Evolutionary conservation across 2,888 invertebrate species (phyloP).

Genomic region (Lasiommata megera): DNA sequence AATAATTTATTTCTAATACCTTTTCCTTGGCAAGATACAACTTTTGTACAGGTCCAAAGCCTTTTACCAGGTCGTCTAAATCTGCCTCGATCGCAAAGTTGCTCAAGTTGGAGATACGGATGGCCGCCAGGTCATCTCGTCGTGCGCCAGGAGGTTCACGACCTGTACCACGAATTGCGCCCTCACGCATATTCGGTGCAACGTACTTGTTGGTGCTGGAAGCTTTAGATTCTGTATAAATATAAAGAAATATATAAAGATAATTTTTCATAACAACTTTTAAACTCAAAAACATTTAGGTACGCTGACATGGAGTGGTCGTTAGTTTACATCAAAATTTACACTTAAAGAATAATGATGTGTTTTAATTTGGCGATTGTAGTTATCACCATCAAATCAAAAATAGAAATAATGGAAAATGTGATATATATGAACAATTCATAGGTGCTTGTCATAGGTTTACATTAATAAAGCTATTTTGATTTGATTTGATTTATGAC

Average conservation of each 20-base stretch:
- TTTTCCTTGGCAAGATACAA: constrained; percentile 98
- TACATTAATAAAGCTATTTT: too few species aligned
- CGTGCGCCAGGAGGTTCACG: constrained; percentile 85
- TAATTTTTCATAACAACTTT: background rate
- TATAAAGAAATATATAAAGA: background rate
- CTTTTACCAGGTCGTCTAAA: constrained; percentile 96
- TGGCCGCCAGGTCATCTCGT: constrained; percentile 93
- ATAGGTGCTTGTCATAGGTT: too few species aligned
- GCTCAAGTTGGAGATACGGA: constrained; percentile 97
- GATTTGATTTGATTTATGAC: too few species aligned
- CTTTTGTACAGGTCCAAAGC: constrained; percentile 95
- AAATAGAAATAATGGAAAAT: too few species aligned
- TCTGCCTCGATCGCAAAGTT: constrained; percentile 97
- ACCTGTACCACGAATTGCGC: constrained; percentile 86
- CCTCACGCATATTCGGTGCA: constrained; percentile 94
- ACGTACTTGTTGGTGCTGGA: constrained; percentile 87
- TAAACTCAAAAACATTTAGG: background rate
- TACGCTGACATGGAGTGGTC: too few species aligned
- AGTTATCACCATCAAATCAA: too few species aligned
- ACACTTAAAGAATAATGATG: too few species aligned
- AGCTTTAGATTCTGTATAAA: constrained; percentile 56
- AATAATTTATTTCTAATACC: constrained; percentile 43
- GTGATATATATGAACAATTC: too few species aligned
- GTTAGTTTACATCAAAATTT: too few species aligned
- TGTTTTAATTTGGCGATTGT: too few species aligned